Conservation (phyloP, 2,113 vertebrate species). For the Hylia prasina region DNA sequence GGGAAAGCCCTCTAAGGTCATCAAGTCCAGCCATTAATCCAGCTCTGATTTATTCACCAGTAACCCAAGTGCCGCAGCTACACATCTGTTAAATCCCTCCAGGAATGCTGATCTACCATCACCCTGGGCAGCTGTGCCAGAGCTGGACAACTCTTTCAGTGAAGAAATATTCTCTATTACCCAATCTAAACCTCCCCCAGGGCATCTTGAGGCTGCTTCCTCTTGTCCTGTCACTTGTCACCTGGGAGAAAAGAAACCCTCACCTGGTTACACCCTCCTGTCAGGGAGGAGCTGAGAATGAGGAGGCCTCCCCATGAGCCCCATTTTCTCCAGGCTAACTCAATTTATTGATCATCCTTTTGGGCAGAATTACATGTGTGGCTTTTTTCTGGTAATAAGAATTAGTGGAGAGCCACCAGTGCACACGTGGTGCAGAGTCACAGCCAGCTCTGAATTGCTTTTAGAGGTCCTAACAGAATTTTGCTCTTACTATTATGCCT, state of each 20-base stretch:
- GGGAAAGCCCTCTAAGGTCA: neutral
- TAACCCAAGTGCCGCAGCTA: neutral
- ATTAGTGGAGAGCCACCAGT: neutral
- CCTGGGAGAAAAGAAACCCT: neutral
- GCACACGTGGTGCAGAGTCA: neutral
- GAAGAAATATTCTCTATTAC: neutral
- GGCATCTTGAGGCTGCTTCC: neutral
- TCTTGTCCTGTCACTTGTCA: neutral
- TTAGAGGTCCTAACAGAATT: neutral
- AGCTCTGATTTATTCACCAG: neutral
- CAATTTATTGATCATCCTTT: neutral
- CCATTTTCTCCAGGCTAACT: neutral
- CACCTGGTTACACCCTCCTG: neutral
- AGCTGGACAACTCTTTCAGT: neutral
- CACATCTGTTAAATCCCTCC: neutral
- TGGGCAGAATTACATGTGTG: neutral
- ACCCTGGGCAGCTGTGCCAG: neutral
- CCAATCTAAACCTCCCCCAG: neutral
- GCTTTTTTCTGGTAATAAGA: neutral
- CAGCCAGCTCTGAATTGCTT: neutral
- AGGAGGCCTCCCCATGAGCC: neutral
- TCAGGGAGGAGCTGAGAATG: neutral
- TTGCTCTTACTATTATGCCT: neutral
- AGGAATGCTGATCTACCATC: neutral
- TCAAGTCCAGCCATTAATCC: neutral